phyloP scores from a whole-genome alignment of 1,140 invertebrate genomes.

The Acyrthosiphon pisum region DNA sequence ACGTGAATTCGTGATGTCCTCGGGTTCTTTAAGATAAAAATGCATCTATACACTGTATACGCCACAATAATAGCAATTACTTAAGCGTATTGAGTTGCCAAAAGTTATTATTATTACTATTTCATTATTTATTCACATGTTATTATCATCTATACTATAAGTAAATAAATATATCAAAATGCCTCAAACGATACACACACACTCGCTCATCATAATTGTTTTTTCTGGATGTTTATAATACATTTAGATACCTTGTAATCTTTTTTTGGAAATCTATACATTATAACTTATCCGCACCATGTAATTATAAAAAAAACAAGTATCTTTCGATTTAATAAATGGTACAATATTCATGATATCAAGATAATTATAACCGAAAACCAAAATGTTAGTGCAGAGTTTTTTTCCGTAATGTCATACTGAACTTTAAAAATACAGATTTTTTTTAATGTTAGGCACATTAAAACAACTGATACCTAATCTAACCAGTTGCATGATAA shows the following conservation, averaged over 20 bases:
- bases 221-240: neutral
- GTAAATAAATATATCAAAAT: neutral
- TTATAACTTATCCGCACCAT: neutral
- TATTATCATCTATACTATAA: neutral
- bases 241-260: too few species aligned
- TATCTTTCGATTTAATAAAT: neutral
- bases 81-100: neutral
- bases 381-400: neutral
- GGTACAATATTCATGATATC: neutral
- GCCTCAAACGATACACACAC: neutral
- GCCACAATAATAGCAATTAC: neutral
- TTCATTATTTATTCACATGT: slow-evolving; percentile 23
- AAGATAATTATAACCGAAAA: neutral
- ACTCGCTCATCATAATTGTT: neutral
- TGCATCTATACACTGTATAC: neutral
- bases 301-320: neutral
- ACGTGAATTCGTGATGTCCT: slow-evolving; percentile 34
- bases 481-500: neutral
- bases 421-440: neutral
- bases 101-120: neutral
- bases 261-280: neutral
- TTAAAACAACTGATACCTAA: neutral
- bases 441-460: neutral
- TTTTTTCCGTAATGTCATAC: neutral
- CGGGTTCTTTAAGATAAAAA: neutral